Conservation (phyloP, 2,888 invertebrate species). For the Petrolisthes manimaculis region DNA sequence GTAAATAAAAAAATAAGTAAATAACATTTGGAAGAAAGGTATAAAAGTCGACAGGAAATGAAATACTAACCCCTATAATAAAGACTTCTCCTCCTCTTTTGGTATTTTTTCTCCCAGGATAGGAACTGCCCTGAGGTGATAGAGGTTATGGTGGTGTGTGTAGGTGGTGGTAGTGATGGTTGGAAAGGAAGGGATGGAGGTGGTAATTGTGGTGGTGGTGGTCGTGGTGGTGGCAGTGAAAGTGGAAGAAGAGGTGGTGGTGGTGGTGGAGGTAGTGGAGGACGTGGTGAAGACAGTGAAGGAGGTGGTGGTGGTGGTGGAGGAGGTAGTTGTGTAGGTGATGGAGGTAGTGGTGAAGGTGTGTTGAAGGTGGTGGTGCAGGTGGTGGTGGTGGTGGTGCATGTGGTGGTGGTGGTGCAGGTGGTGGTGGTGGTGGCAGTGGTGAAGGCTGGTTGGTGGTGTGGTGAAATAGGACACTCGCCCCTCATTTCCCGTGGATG, state of each 20-base stretch:
- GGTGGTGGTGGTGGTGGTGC: not conserved
- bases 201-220: not conserved
- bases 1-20: too few species aligned
- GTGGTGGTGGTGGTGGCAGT: not conserved
- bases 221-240: not conserved
- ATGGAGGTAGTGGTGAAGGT: not conserved
- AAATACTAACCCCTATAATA: too few species aligned
- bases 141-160: not conserved
- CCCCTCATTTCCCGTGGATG: not conserved
- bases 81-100: too few species aligned
- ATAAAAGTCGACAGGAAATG: too few species aligned
- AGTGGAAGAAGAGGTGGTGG: not conserved
- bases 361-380: not conserved
- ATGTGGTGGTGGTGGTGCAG: not conserved
- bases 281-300: not conserved
- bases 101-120: too few species aligned
- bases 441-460: not conserved
- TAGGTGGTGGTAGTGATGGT: not conserved
- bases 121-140: not conserved
- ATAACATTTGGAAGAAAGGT: too few species aligned
- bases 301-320: not conserved
- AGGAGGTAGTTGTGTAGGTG: not conserved
- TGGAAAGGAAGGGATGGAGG: too few species aligned
- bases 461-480: not conserved
- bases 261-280: not conserved